phyloP scores from a whole-genome alignment of 1,140 invertebrate species.

The Medauroidea extradentata region DNA sequence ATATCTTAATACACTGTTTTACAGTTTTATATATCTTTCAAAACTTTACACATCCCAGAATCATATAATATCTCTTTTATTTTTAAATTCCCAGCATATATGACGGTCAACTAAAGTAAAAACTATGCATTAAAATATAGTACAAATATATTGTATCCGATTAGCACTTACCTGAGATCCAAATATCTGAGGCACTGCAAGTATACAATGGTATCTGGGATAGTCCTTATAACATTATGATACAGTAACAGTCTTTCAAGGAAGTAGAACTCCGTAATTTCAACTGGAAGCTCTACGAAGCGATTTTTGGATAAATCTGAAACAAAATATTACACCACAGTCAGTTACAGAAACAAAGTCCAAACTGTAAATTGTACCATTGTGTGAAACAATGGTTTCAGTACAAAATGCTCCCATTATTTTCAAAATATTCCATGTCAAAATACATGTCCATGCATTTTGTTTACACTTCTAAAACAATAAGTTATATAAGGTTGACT shows the following conservation, averaged over 20 bases:
- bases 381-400: too few species aligned
- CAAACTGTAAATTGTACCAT: too few species aligned
- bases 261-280: slow-evolving; percentile 80
- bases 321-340: slow-evolving; percentile 42
- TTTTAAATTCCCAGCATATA: background rate
- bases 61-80: too few species aligned
- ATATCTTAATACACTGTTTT: too few species aligned
- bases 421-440: too few species aligned
- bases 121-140: background rate
- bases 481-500: too few species aligned
- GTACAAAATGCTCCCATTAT: too few species aligned
- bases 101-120: slow-evolving; percentile 4
- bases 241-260: slow-evolving; percentile 83
- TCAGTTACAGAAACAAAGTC: background rate
- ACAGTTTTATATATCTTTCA: too few species aligned
- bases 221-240: slow-evolving; percentile 82
- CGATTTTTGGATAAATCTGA: slow-evolving; percentile 92
- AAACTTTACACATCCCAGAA: too few species aligned
- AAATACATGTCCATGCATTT: too few species aligned
- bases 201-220: slow-evolving; percentile 76
- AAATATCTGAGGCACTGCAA: slow-evolving; percentile 82
- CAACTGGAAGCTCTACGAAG: slow-evolving; percentile 81
- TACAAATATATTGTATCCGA: background rate
- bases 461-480: too few species aligned
- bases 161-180: slow-evolving; percentile 66